Conservation (phyloP, 2,797 vertebrate genomes). For the Staurois parvus region DNA sequence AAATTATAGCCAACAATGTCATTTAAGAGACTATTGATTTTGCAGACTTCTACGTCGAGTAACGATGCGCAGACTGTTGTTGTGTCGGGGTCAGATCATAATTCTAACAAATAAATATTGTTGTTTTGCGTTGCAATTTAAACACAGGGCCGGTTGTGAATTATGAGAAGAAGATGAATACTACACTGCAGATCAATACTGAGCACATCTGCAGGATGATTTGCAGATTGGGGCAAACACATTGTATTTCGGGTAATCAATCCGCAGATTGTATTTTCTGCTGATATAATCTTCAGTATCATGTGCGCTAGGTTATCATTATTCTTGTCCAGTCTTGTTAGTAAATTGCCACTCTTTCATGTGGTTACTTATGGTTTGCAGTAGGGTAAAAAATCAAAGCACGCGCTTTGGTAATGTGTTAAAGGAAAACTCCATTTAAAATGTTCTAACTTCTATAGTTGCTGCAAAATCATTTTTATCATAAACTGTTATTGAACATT, state of each 20-base stretch:
- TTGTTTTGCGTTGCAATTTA: constrained; percentile 26
- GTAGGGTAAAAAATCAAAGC: background rate
- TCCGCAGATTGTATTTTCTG: background rate
- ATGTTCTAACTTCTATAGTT: background rate
- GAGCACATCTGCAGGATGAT: constrained; percentile 39
- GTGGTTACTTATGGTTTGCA: background rate
- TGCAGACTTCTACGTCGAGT: background rate
- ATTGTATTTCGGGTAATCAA: constrained; percentile 13
- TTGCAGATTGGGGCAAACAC: constrained; percentile 26
- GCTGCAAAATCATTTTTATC: background rate
- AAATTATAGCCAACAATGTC: constrained; percentile 26
- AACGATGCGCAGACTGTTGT: background rate
- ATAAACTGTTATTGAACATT: background rate
- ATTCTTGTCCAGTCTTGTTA: background rate
- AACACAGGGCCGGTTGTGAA: background rate
- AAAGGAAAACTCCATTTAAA: no score
- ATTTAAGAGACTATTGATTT: constrained; percentile 51
- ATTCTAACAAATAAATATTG: constrained; percentile 35
- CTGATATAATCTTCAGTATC: constrained; percentile 2
- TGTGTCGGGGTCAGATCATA: constrained; percentile 21
- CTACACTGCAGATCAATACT: constrained; percentile 6
- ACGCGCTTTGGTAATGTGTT: no score
- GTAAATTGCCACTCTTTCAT: background rate
- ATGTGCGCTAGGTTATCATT: background rate
- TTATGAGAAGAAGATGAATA: constrained; percentile 19